Base-by-base conservation (phyloP, 2,113 vertebrate species). In the Apteryx mantelli region DNA sequence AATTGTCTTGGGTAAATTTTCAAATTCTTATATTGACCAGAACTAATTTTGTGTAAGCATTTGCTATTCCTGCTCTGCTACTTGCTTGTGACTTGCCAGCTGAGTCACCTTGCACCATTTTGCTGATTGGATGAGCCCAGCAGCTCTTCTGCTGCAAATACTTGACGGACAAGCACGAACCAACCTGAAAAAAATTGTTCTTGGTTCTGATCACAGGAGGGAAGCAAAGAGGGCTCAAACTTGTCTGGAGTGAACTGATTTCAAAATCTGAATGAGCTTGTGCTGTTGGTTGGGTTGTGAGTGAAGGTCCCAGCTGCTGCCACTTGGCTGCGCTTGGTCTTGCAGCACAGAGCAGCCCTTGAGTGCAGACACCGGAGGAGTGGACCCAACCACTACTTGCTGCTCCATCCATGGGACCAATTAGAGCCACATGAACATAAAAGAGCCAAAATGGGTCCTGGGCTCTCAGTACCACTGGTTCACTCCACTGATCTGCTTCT, bases 1-100 rank as follows among this genome's bases (percentile, higher is more conserved):
- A 60, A 25, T 77, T 91, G 66, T 85, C 92, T 90, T 70, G 85
- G 60, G 79, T 91, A 75, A 90, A 77, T 75, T 86, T 90, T 93
- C 34, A 91, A 83, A 85, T 44, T 50, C 11, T 75, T 46, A 0
- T 58, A 88, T 95, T 70, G 85, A 96, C 44, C 85, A 89, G 80
- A 71, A 42, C 53, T 94, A 77, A 94, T 94, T 92, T 79, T 34
- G 91, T 85, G 82, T 63, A 81, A 80, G 11, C 4, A 3, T 48
- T 88, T 44, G 24, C 58, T 85, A 0, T 92, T 91, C 58, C 71
- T 53, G 66, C 66, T 61, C 14, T 76, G 40, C 80, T 86, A 0
- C 52, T 86, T 63, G 7, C 42, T 46, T 42, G 71, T 88, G 85
- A 70, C 46, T 64, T 64, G 42, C 25, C 68, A 86, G 88, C 68